A percentile compares a stretch with the other conserved stretches of the same genome.
Conservation (phyloP, 2,888 invertebrate genomes). For the Erebia palarica region DNA sequence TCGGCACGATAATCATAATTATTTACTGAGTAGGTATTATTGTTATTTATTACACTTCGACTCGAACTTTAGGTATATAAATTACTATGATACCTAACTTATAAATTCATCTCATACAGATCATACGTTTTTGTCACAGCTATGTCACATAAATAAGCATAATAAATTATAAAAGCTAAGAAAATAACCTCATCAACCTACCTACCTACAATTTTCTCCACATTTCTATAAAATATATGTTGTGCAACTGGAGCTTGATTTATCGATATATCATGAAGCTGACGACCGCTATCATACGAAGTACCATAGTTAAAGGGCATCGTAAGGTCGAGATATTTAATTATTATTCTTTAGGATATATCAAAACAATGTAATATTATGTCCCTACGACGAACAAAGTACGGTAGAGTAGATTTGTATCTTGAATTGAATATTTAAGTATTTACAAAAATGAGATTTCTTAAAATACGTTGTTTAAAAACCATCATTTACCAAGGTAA, state of each 20-base stretch:
- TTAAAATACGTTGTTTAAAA: neutral
- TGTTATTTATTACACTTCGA: no score
- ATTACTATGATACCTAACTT: no score
- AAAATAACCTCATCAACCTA: no score
- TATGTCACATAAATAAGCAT: no score
- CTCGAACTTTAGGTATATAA: no score
- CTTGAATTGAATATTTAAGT: neutral
- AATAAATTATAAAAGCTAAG: no score
- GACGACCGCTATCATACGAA: neutral
- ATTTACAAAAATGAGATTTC: neutral
- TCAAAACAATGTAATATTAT: neutral
- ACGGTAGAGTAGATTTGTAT: neutral
- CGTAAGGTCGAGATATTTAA: neutral
- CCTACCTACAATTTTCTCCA: no score
- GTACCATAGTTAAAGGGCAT: constrained; percentile 1
- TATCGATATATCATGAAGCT: neutral
- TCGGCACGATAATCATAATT: no score
- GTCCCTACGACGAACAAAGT: neutral
- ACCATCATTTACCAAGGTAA: neutral
- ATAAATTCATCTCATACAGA: no score
- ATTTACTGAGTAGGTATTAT: no score
- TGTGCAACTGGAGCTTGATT: neutral
- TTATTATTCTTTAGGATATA: neutral
- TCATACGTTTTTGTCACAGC: no score
- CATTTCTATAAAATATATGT: neutral